phyloP scores from a whole-genome alignment of 2,888 invertebrate genomes.

The Cosmopolites sordidus region DNA sequence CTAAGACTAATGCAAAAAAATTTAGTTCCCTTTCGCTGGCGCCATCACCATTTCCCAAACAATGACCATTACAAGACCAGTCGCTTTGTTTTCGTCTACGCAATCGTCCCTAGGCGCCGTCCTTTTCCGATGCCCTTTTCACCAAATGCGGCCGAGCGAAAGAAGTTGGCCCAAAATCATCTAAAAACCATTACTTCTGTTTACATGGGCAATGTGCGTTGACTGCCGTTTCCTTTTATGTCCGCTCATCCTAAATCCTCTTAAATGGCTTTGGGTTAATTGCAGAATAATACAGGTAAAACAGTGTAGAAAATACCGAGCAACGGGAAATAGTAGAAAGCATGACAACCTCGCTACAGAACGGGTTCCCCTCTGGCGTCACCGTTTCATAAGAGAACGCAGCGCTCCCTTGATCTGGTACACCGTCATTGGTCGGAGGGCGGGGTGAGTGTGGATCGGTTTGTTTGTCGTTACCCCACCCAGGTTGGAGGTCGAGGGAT shows the following conservation, averaged over 20 bases:
- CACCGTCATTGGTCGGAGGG: not conserved
- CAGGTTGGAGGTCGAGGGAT: not conserved
- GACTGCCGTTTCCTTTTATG: not conserved
- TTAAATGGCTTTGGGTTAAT: not conserved
- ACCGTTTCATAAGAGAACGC: not conserved
- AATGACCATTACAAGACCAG: not conserved
- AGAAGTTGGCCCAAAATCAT: not conserved
- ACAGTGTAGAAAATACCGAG: too few species aligned
- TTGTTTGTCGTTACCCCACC: not conserved
- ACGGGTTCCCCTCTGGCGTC: not conserved
- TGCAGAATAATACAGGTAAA: too few species aligned
- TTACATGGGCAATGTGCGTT: slow-evolving; percentile 1
- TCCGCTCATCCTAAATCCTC: not conserved
- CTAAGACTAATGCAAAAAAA: too few species aligned
- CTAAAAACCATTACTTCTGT: not conserved
- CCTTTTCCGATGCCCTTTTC: not conserved
- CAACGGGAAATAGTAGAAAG: not conserved
- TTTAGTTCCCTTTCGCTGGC: too few species aligned
- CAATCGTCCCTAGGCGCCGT: not conserved
- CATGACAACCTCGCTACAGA: not conserved
- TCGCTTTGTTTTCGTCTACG: not conserved
- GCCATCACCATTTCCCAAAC: too few species aligned
- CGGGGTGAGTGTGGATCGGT: too few species aligned
- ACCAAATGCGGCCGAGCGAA: not conserved
- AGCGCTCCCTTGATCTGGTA: not conserved